A percentile compares a stretch with the other conserved stretches of the same genome.
Conservation (phyloP, 2,888 invertebrate species). For the Unio delphinus region DNA sequence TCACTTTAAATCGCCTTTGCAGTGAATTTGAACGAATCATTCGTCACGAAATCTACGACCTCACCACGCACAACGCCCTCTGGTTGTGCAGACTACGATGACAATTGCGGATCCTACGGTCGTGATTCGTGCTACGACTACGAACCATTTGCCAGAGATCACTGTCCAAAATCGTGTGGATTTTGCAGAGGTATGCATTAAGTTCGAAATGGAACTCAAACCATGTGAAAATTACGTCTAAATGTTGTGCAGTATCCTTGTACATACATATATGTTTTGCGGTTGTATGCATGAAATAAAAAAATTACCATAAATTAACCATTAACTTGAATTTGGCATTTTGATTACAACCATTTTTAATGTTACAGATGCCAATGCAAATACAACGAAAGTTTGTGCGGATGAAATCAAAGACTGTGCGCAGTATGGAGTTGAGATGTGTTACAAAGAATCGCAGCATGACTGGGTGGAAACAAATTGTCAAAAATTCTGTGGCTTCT, state of each 20-base stretch:
- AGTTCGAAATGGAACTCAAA: no score
- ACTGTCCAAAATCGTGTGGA: conserved; percentile 37
- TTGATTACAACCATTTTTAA: neutral
- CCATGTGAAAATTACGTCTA: no score
- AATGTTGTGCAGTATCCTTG: no score
- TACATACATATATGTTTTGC: no score
- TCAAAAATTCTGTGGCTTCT: conserved; percentile 37
- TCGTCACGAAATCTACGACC: conserved; percentile 22
- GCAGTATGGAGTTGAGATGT: conserved; percentile 22
- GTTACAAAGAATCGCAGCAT: conserved; percentile 16
- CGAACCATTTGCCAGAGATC: conserved; percentile 36
- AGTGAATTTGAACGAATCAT: conserved; percentile 26
- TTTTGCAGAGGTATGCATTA: conserved; percentile 27
- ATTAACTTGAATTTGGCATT: neutral
- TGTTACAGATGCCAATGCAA: neutral
- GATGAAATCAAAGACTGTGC: conserved; percentile 25
- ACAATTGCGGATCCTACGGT: conserved; percentile 37
- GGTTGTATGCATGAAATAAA: no score
- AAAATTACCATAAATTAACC: no score
- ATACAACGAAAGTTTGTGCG: conserved; percentile 9
- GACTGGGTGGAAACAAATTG: conserved; percentile 39
- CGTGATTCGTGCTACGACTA: conserved; percentile 42
- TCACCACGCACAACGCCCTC: conserved; percentile 11
- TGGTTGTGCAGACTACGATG: conserved; percentile 31
- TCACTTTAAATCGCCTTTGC: conserved; percentile 1